Evolutionary conservation across 2,797 vertebrate species (phyloP).

Genomic region (Semotilus atromaculatus): DNA sequence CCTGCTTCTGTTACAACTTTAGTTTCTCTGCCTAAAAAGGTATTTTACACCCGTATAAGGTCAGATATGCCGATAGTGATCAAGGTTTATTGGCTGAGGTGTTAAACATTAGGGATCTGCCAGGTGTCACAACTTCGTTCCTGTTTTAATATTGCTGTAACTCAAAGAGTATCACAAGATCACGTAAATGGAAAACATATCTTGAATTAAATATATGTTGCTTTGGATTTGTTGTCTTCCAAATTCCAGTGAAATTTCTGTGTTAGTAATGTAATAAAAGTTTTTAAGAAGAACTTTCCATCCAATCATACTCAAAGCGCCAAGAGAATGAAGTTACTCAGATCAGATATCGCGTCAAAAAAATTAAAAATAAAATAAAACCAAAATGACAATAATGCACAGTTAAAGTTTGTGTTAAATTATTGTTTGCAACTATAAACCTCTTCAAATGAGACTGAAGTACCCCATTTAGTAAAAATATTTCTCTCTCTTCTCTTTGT

Average conservation of each 20-base stretch:
- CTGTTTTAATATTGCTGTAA: neutral
- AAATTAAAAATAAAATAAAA: too few species aligned
- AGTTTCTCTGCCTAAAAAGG: neutral
- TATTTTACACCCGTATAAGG: neutral
- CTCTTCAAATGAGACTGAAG: neutral
- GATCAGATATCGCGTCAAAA: too few species aligned
- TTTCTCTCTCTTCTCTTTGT: neutral
- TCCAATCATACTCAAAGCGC: neutral
- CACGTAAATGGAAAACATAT: neutral
- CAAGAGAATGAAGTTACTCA: too few species aligned
- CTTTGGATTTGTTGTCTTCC: neutral
- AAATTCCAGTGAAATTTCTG: neutral
- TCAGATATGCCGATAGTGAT: neutral
- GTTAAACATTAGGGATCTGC: neutral
- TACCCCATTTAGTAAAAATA: neutral
- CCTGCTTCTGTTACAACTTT: neutral
- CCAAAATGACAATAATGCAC: neutral
- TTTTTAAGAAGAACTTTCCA: neutral
- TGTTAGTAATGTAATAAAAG: neutral
- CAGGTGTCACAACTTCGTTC: neutral
- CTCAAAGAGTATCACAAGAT: neutral
- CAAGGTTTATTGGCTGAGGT: neutral
- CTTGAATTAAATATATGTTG: neutral
- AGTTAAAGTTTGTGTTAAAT: neutral
- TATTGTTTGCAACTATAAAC: neutral